Base-by-base conservation (phyloP, 2,797 vertebrate genomes). In the Halcyon leucocephala region DNA sequence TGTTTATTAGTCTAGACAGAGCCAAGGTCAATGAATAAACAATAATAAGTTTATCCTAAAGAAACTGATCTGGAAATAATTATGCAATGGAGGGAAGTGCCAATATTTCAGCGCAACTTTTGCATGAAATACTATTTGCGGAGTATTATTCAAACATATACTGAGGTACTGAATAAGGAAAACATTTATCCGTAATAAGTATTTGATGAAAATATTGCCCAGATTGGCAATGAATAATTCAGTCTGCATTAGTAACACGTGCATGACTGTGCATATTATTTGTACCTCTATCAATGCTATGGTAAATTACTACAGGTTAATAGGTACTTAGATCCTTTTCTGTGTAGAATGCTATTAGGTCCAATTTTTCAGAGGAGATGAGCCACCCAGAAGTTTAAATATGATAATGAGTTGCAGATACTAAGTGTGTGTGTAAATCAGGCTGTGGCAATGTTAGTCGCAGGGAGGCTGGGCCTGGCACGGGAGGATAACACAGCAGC, bases 201-300 rank as follows among this genome's bases (percentile, higher is more conserved):
- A 64, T 91, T 89, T 74, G 51, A 85, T 91, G 85, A 95, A 95
- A 89, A 81, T 82, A 69, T 65, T 89, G 57, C 78, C 44, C 74
- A 72, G 61, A 49, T 93, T 94, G 92, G 69, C 72, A 78, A 83
- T 95, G 81, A 97, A 93, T 96, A 94, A 95, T 95, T 94, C 86
- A 80, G 65, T 65, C 81, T 74, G 61, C 71, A 78, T 97, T 94
- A 95, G 86, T 72, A 87, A 58, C 52, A 28, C 0, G 33, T n/a
- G 35, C 16, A 3, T 96, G 94, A 92, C 74, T 85, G 21, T 69
- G 78, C 90, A 94, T 29, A 14, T 87, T 78, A 82, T 87, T 94
- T 49, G 7, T 76, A 26, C 74, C 67, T 92, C 92, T 89, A 66
- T 86, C 90, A 88, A 86, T 62, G 67, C 60, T 51, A 5, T 29